Percentiles rank a stretch among this genome's conserved stretches.
Conservation (phyloP, 2,113 vertebrate species). For the Colinus virginianus region DNA sequence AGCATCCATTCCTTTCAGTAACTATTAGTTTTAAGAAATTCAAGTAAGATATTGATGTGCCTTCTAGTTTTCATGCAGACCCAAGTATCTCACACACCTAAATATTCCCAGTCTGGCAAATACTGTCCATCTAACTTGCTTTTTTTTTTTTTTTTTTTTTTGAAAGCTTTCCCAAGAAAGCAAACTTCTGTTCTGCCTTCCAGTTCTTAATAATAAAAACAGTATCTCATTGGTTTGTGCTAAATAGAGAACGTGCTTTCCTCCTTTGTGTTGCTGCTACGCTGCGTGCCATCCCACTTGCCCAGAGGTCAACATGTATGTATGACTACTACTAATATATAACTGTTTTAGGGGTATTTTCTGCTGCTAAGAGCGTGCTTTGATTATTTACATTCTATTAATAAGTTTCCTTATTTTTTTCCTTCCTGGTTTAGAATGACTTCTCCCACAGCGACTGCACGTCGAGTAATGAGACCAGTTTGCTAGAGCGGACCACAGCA, state of each 20-base stretch:
- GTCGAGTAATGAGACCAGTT: slow-evolving; percentile 67
- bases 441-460: slow-evolving; percentile 70
- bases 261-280: background rate
- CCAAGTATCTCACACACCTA: background rate
- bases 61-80: background rate
- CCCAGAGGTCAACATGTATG: background rate
- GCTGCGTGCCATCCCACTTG: background rate
- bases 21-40: background rate
- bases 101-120: background rate
- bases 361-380: background rate
- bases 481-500: slow-evolving; percentile 67
- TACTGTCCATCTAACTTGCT: background rate
- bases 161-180: background rate
- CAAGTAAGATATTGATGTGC: background rate
- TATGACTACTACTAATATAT: no score
- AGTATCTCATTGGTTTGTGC: background rate
- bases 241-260: background rate
- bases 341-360: background rate
- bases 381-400: background rate
- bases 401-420: background rate
- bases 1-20: background rate
- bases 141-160: background rate
- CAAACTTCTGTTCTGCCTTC: background rate
- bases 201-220: background rate
- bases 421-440: slow-evolving; percentile 67